Conservation (phyloP, 2,888 invertebrate genomes). For the Volucella inflata region DNA sequence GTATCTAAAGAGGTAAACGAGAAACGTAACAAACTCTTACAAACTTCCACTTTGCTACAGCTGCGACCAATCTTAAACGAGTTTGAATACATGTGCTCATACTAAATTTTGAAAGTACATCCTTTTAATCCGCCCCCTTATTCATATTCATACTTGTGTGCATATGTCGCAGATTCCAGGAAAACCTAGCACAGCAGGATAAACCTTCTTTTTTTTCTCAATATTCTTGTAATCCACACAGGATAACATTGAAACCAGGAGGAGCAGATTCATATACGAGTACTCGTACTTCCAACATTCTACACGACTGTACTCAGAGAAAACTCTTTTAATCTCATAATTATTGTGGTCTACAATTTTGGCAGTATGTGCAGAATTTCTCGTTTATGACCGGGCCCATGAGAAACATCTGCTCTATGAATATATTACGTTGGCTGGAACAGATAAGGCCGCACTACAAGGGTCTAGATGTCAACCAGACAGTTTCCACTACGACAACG, state of each 20-base stretch:
- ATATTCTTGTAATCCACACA: constrained; percentile 19
- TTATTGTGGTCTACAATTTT: constrained; percentile 68
- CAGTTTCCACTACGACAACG: not conserved
- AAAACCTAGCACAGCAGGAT: not conserved
- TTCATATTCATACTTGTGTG: constrained; percentile 46
- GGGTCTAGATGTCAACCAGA: constrained; percentile 17
- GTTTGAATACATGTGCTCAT: constrained; percentile 9
- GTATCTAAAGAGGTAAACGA: not conserved
- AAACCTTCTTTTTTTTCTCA: not conserved
- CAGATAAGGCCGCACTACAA: constrained; percentile 18
- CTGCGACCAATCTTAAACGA: constrained; percentile 37
- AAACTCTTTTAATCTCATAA: constrained; percentile 70
- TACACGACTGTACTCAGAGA: constrained; percentile 1
- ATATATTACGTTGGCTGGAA: constrained; percentile 47
- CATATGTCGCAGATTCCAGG: constrained; percentile 41
- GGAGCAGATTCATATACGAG: constrained; percentile 16
- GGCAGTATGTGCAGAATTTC: constrained; percentile 52
- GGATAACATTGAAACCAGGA: constrained; percentile 1
- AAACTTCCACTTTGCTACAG: constrained; percentile 33
- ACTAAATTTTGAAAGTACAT: constrained; percentile 31
- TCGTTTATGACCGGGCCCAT: constrained; percentile 60
- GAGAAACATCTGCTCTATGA: constrained; percentile 66
- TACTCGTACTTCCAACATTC: too few relatives aligned
- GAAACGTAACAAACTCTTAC: not conserved
- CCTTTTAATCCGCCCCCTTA: constrained; percentile 45